A percentile compares a stretch with the other conserved stretches of the same genome.
Evolutionary conservation across 1,140 invertebrate species (phyloP).

Genomic region (Leptinotarsa lineolata): DNA sequence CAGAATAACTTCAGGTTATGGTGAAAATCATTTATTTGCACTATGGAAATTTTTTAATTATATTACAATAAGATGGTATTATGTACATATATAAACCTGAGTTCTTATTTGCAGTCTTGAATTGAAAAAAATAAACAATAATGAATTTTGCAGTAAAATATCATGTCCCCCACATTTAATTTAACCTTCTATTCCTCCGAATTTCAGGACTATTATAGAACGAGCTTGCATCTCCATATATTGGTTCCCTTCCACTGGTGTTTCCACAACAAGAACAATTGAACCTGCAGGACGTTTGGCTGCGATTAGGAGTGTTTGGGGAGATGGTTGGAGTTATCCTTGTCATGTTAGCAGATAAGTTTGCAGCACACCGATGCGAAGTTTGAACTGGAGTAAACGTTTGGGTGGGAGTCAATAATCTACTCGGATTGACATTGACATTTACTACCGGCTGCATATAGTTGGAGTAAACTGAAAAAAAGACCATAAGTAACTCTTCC

Average conservation of each 20-base stretch:
- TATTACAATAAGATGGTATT: too few species aligned
- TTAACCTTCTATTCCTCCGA: constrained; percentile 43
- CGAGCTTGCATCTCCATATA: constrained; percentile 48
- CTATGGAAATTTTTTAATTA: too few species aligned
- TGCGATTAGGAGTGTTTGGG: constrained; percentile 19
- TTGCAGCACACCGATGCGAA: constrained; percentile 10
- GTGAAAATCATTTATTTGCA: too few species aligned
- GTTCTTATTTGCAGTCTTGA: constrained; percentile 18
- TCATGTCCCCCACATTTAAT: constrained; percentile 32
- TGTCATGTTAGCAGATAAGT: constrained; percentile 17
- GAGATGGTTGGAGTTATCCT: constrained; percentile 24
- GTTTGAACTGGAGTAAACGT: constrained; percentile 22
- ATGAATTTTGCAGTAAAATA: neutral
- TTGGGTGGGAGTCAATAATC: neutral
- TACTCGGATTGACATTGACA: constrained; percentile 43
- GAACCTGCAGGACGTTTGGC: constrained; percentile 23
- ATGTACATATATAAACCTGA: constrained; percentile 14
- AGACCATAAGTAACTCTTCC: neutral
- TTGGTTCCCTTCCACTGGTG: constrained; percentile 38
- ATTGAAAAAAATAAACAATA: constrained; percentile 7
- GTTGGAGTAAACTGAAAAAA: constrained; percentile 48
- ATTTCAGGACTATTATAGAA: constrained; percentile 46
- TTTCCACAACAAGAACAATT: constrained; percentile 39
- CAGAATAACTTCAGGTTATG: too few species aligned
- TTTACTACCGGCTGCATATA: constrained; percentile 51